These are phyloP conservation scores for Spinibarbus caldwelli DNA, from an alignment of 2,797 vertebrate species.

Conservation along the genomic window DNA sequence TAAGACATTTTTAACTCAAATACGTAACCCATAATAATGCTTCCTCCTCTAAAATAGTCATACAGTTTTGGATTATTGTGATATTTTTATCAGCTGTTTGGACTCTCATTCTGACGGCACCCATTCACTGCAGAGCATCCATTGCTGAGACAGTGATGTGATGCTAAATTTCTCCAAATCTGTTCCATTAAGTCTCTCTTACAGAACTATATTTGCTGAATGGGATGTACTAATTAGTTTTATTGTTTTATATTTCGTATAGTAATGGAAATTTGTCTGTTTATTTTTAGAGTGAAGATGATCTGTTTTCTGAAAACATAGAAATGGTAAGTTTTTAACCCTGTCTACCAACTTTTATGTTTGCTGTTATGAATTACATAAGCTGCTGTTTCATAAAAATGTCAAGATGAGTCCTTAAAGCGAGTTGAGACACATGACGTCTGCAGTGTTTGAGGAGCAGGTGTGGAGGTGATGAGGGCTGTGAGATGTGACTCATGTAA, in stretches of 20 bases:
- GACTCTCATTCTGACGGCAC: too few species aligned
- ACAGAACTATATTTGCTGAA: too few species aligned
- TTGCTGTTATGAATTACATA: not conserved
- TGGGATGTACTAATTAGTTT: not conserved
- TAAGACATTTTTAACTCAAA: too few species aligned
- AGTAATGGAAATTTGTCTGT: slow-evolving; percentile 41
- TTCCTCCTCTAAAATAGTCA: not conserved
- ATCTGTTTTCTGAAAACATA: slow-evolving; percentile 30
- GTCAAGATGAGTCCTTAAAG: slow-evolving; percentile 25
- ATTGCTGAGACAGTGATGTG: too few species aligned
- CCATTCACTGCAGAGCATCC: too few species aligned
- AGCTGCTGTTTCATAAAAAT: not conserved
- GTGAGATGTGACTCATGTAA: not conserved
- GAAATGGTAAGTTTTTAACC: slow-evolving; percentile 33
- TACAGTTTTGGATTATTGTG: not conserved
- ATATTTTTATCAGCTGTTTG: too few species aligned
- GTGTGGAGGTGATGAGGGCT: not conserved
- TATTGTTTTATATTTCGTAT: slow-evolving; percentile 50
- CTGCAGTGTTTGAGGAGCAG: not conserved
- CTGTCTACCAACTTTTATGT: not conserved
- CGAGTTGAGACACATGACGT: not conserved
- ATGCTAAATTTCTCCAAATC: not conserved
- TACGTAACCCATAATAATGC: too few species aligned
- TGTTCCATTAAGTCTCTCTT: too few species aligned
- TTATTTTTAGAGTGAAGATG: slow-evolving; percentile 48